A percentile compares a stretch with the other conserved stretches of the same genome.
Conservation (phyloP, 2,888 invertebrate genomes). For the Hylaea fasciaria region DNA sequence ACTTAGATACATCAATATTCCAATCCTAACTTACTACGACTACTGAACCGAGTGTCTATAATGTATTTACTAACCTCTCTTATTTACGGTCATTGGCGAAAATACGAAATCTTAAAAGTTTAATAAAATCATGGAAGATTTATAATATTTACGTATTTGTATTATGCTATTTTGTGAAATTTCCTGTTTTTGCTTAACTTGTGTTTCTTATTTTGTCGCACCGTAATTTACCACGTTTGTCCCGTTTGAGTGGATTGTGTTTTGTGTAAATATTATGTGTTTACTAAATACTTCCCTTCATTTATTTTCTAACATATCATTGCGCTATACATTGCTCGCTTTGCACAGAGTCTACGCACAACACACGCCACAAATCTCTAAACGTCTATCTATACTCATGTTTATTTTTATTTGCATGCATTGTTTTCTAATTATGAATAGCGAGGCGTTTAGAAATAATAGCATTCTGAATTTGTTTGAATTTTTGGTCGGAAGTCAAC, state of each 20-base stretch:
- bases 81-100: conserved; percentile 18
- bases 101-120: conserved; percentile 4
- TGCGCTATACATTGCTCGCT: conserved; percentile 65
- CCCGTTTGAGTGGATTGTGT: conserved; percentile 70
- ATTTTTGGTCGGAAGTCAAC: conserved; percentile 24
- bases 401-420: conserved; percentile 36
- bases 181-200: background rate
- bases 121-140: background rate
- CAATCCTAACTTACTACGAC: conserved; percentile 9
- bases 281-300: conserved; percentile 40
- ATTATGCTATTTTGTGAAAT: too few relatives aligned
- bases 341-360: conserved; percentile 67
- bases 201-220: conserved; percentile 7
- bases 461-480: conserved; percentile 32
- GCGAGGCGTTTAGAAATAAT: conserved; percentile 35
- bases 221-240: conserved; percentile 8
- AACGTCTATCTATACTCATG: conserved; percentile 52
- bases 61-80: conserved; percentile 16
- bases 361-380: conserved; percentile 73
- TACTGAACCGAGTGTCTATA: conserved; percentile 9
- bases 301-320: conserved; percentile 61
- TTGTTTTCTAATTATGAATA: conserved; percentile 25
- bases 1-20: conserved; percentile 21
- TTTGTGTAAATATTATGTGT: conserved; percentile 63
- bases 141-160: background rate